phyloP scores from a whole-genome alignment of 2,113 vertebrate genomes.

The Pseudopipra pipra region DNA sequence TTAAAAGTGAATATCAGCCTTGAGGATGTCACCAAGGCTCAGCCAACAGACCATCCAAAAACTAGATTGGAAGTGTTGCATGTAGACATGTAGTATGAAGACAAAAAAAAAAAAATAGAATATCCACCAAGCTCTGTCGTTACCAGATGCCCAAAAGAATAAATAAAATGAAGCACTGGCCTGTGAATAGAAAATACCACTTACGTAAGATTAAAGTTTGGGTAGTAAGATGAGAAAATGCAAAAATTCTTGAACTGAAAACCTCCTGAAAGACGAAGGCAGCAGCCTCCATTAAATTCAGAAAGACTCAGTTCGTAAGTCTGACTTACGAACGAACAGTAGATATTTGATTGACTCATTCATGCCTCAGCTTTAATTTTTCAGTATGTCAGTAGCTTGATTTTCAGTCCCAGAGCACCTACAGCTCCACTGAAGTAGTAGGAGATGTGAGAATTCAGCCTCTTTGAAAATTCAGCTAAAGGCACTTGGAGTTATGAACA shows the following conservation, averaged over 20 bases:
- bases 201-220: neutral
- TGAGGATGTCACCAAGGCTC: neutral
- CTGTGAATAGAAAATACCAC: neutral
- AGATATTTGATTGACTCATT: slow-evolving; percentile 30
- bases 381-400: slow-evolving; percentile 21
- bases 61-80: neutral
- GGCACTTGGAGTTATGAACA: slow-evolving; percentile 59
- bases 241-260: neutral
- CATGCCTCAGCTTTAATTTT: slow-evolving; percentile 44
- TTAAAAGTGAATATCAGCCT: neutral
- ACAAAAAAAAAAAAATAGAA: neutral
- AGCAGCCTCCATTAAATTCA: neutral
- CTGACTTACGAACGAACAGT: neutral
- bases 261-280: neutral
- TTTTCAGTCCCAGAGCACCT: slow-evolving; percentile 39
- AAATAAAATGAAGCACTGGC: neutral
- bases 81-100: neutral
- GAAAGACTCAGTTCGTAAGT: neutral
- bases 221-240: neutral
- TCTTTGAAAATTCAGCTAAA: slow-evolving; percentile 65
- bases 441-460: slow-evolving; percentile 48
- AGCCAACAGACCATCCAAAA: neutral
- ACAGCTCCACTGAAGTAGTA: slow-evolving; percentile 54
- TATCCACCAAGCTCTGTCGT: neutral
- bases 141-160: neutral